These are phyloP conservation scores for Meriones unguiculatus DNA, from an alignment of 2,113 vertebrate species.

Conservation along the genomic window DNA sequence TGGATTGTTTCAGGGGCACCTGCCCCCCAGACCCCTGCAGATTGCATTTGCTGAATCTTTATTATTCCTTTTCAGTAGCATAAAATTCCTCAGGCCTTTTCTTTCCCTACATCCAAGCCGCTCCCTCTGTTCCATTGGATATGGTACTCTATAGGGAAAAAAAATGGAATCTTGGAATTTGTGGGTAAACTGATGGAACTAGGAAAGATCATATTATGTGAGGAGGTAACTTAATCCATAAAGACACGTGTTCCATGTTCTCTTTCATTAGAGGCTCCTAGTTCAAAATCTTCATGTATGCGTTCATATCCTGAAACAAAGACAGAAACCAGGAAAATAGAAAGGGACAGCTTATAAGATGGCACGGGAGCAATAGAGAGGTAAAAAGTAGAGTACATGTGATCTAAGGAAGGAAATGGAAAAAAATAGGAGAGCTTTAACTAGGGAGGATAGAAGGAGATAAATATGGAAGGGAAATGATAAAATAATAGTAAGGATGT, in stretches of 20 bases:
- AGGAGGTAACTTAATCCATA: background rate
- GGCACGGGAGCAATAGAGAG: background rate
- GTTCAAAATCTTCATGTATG: background rate
- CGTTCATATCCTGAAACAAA: background rate
- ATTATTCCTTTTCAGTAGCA: background rate
- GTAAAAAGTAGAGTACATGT: background rate
- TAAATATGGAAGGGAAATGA: background rate
- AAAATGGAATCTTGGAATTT: background rate
- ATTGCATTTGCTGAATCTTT: background rate
- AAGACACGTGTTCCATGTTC: background rate
- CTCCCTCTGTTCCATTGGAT: background rate
- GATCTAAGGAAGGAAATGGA: background rate
- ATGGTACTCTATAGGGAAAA: background rate
- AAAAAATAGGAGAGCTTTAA: background rate
- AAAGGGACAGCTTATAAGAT: background rate
- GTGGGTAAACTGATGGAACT: background rate
- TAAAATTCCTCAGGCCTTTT: background rate
- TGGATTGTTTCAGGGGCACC: background rate
- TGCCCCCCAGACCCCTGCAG: background rate
- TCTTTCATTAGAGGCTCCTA: background rate
- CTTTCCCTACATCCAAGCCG: background rate
- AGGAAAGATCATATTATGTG: background rate
- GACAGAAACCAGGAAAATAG: background rate
- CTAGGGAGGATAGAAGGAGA: background rate
- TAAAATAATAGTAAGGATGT: background rate